These are phyloP conservation scores for Lichenostomus cassidix DNA, from an alignment of 2,113 vertebrate species.

Conservation along the genomic window DNA sequence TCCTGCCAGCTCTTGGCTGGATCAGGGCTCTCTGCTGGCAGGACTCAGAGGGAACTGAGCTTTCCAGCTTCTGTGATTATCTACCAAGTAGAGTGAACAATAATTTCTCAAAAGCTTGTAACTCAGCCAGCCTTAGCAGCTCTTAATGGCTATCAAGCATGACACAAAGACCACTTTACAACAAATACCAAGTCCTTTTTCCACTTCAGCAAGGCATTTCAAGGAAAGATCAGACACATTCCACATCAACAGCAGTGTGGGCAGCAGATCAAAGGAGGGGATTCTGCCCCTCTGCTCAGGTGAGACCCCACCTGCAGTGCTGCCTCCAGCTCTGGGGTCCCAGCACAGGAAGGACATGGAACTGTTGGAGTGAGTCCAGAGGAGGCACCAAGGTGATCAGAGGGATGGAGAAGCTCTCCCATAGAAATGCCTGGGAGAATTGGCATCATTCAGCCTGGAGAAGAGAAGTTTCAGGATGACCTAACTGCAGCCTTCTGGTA, in stretches of 20 bases:
- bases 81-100: not conserved
- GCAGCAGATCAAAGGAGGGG: not conserved
- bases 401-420: not conserved
- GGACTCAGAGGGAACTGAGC: not conserved
- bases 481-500: rapidly evolving
- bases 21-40: conserved; percentile 1
- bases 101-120: conserved; percentile 2
- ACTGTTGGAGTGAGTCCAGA: not conserved
- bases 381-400: not conserved
- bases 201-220: not conserved
- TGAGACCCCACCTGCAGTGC: not conserved
- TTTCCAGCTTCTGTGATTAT: not conserved
- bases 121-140: not conserved
- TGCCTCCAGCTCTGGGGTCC: not conserved
- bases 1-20: conserved; percentile 6
- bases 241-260: not conserved
- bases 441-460: not conserved
- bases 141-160: not conserved
- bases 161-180: not conserved
- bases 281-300: not conserved
- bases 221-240: not conserved
- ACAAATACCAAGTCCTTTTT: not conserved
- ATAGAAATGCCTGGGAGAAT: not conserved
- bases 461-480: not conserved
- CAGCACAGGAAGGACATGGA: not conserved